A percentile compares a stretch with the other conserved stretches of the same genome.
Evolutionary conservation across 2,888 invertebrate species (phyloP).

Genomic region (Spodoptera littoralis): DNA sequence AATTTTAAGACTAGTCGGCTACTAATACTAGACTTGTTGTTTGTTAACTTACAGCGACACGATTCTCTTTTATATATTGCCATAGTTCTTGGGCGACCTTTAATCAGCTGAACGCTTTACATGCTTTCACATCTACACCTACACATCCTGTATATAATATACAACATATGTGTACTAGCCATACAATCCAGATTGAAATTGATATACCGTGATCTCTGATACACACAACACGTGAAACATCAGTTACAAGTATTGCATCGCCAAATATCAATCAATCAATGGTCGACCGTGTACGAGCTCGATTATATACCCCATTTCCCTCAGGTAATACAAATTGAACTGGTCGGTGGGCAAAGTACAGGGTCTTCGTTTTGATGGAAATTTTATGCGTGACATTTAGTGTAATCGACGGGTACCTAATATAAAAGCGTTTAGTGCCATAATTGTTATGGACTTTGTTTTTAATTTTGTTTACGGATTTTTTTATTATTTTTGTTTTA

Average conservation of each 20-base stretch:
- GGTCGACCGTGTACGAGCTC: background rate
- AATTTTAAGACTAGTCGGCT: too few relatives aligned
- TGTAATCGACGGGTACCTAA: conserved; percentile 4
- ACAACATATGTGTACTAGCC: background rate
- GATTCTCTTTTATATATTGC: too few relatives aligned
- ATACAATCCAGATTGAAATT: background rate
- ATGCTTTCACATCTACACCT: too few relatives aligned
- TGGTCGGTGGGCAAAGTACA: conserved; percentile 12
- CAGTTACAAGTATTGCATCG: conserved; percentile 11
- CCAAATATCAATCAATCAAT: conserved; percentile 31
- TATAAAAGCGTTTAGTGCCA: conserved; percentile 4
- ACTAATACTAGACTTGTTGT: too few relatives aligned
- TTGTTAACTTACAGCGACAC: too few relatives aligned
- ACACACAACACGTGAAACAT: background rate
- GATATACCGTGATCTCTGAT: background rate
- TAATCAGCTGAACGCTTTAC: too few relatives aligned
- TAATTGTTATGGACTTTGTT: background rate
- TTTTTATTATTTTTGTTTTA: too few relatives aligned
- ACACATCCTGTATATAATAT: background rate
- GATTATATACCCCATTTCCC: conserved; percentile 24
- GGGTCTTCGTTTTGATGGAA: conserved; percentile 2
- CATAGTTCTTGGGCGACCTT: too few relatives aligned
- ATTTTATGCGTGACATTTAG: conserved; percentile 10
- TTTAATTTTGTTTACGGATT: too few relatives aligned
- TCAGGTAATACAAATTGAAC: conserved; percentile 23